phyloP scores from a whole-genome alignment of 2,888 invertebrate genomes.

The Cremastinae sp. region DNA sequence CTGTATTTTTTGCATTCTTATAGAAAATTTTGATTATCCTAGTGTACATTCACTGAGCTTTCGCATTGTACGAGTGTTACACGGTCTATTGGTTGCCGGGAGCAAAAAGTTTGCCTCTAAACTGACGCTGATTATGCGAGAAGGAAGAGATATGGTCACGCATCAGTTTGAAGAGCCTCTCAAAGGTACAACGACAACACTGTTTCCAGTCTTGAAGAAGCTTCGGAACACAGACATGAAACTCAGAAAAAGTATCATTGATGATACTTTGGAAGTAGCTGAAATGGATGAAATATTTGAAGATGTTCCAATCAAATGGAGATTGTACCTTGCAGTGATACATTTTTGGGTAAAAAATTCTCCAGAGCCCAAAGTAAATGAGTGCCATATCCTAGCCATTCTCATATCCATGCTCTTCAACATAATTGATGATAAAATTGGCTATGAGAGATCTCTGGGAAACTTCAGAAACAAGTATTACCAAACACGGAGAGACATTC shows the following conservation, averaged over 20 bases:
- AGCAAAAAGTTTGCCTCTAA: background rate
- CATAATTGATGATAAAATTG: slow-evolving; percentile 83
- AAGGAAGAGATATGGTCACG: slow-evolving; percentile 29
- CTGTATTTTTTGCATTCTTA: slow-evolving; percentile 87
- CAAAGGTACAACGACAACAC: background rate
- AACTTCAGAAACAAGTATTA: slow-evolving; percentile 81
- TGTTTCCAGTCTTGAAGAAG: slow-evolving; percentile 76
- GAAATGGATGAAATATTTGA: slow-evolving; percentile 77
- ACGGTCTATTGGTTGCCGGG: slow-evolving; percentile 36
- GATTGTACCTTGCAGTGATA: slow-evolving; percentile 83
- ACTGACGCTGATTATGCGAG: slow-evolving; percentile 31
- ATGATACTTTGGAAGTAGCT: slow-evolving; percentile 81
- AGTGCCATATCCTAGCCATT: slow-evolving; percentile 83
- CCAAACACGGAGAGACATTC: slow-evolving; percentile 77
- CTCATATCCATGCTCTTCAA: slow-evolving; percentile 83
- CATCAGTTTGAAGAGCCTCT: slow-evolving; percentile 7
- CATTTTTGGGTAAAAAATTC: slow-evolving; percentile 83
- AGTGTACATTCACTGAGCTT: slow-evolving; percentile 84
- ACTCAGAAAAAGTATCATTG: slow-evolving; percentile 78
- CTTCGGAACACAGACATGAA: slow-evolving; percentile 72
- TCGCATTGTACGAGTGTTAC: slow-evolving; percentile 79
- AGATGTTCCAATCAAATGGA: slow-evolving; percentile 83
- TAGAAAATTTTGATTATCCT: slow-evolving; percentile 85
- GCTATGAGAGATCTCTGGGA: slow-evolving; percentile 81
- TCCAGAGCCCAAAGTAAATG: slow-evolving; percentile 77